Evolutionary conservation across 2,113 vertebrate species (phyloP).

Genomic region (Lycaon pictus): DNA sequence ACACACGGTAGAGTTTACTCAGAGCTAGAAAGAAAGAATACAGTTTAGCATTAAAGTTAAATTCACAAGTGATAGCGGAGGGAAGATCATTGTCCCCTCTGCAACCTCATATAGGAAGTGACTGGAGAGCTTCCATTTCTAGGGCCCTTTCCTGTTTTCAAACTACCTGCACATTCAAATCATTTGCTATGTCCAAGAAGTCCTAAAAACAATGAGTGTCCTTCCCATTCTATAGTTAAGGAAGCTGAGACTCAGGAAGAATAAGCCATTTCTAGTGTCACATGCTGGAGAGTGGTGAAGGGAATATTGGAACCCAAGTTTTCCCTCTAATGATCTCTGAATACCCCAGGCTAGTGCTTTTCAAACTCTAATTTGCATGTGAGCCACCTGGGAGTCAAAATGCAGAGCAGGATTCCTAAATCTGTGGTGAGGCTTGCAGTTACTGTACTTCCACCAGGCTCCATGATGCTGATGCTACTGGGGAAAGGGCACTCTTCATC

Average conservation of each 20-base stretch:
- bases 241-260: not conserved
- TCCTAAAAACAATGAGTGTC: not conserved
- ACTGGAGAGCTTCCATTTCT: not conserved
- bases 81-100: not conserved
- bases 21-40: not conserved
- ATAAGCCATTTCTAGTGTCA: not conserved
- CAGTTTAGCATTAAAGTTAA: not conserved
- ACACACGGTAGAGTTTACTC: constrained; percentile 55
- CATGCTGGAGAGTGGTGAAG: not conserved
- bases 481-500: not conserved
- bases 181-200: not conserved
- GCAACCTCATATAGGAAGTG: not conserved
- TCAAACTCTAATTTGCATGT: not conserved
- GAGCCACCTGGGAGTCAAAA: not conserved
- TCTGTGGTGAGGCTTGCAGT: not conserved
- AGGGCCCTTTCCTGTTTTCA: not conserved
- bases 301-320: not conserved
- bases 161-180: not conserved
- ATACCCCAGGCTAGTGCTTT: not conserved
- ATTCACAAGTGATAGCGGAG: not conserved
- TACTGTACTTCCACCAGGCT: not conserved
- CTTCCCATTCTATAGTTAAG: not conserved
- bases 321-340: not conserved
- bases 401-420: not conserved
- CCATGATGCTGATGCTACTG: not conserved